A percentile compares a stretch with the other conserved stretches of the same genome.
These are phyloP conservation scores for Erebia ligea DNA, from an alignment of 2,888 invertebrate species.

Conservation along the genomic window DNA sequence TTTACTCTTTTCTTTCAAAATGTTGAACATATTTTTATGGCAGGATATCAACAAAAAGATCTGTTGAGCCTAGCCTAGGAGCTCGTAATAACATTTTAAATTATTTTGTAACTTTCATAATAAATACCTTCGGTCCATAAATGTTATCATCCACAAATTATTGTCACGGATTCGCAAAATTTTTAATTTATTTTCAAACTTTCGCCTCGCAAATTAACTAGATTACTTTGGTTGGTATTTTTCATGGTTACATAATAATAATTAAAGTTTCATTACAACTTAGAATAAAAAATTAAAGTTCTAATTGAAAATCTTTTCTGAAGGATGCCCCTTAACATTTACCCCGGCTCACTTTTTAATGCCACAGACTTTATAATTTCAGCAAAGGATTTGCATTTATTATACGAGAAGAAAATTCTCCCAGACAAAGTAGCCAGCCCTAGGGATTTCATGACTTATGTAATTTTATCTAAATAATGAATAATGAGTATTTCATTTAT, in stretches of 20 bases:
- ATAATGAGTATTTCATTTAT: neutral
- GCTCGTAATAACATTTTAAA: neutral
- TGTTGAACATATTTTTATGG: too few species aligned
- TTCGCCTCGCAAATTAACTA: neutral
- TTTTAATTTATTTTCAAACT: neutral
- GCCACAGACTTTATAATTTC: constrained; percentile 7
- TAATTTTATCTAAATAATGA: neutral
- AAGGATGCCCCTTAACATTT: constrained; percentile 9
- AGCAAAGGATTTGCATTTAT: constrained; percentile 14
- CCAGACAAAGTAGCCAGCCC: neutral
- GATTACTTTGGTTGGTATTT: neutral
- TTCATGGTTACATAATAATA: neutral
- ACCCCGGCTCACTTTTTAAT: constrained; percentile 15
- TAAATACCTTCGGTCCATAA: neutral
- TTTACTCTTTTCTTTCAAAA: too few species aligned
- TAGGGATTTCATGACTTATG: neutral
- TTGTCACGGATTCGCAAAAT: neutral
- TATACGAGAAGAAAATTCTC: neutral
- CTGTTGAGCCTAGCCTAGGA: too few species aligned
- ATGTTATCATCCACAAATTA: neutral
- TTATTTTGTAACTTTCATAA: neutral
- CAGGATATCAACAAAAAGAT: too few species aligned
- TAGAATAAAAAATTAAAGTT: neutral
- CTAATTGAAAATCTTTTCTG: constrained; percentile 12
- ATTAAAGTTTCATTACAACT: constrained; percentile 2